Conservation (phyloP, 2,888 invertebrate genomes). For the Pecten maximus region DNA sequence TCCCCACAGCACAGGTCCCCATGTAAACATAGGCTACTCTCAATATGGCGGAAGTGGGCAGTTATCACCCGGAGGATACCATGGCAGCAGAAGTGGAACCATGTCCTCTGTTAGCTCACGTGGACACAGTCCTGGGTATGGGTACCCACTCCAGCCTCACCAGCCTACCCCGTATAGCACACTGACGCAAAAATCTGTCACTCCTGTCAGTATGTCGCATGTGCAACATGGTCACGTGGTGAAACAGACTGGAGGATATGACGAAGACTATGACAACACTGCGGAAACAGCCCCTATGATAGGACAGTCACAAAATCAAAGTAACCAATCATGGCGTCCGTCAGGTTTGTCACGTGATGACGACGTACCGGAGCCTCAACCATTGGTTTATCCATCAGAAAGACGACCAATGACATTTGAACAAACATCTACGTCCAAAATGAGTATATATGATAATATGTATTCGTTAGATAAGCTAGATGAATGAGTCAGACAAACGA, state of each 20-base stretch:
- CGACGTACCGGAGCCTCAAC: conserved; percentile 66
- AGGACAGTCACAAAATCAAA: conserved; percentile 41
- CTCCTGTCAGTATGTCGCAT: neutral
- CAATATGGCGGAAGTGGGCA: neutral
- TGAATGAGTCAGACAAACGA: too few species aligned
- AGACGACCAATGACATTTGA: conserved; percentile 77
- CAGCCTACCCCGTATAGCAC: conserved; percentile 54
- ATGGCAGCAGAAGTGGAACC: neutral
- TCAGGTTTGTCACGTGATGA: conserved; percentile 46
- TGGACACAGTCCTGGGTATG: conserved; percentile 6
- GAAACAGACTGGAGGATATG: conserved; percentile 53
- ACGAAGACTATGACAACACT: conserved; percentile 75
- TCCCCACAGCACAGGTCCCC: neutral
- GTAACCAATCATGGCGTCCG: conserved; percentile 40
- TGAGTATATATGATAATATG: conserved; percentile 77
- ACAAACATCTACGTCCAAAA: conserved; percentile 75
- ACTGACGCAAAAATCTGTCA: conserved; percentile 31
- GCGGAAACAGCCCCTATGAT: conserved; percentile 69
- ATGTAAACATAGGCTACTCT: neutral
- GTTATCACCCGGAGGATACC: neutral
- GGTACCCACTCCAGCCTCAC: conserved; percentile 42
- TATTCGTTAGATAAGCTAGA: conserved; percentile 56
- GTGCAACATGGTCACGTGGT: conserved; percentile 39
- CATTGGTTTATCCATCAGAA: conserved; percentile 74
- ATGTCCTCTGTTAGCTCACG: conserved; percentile 22